A percentile compares a stretch with the other conserved stretches of the same genome.
phyloP scores from a whole-genome alignment of 2,797 vertebrate species.

The Hozukius guyotensis region DNA sequence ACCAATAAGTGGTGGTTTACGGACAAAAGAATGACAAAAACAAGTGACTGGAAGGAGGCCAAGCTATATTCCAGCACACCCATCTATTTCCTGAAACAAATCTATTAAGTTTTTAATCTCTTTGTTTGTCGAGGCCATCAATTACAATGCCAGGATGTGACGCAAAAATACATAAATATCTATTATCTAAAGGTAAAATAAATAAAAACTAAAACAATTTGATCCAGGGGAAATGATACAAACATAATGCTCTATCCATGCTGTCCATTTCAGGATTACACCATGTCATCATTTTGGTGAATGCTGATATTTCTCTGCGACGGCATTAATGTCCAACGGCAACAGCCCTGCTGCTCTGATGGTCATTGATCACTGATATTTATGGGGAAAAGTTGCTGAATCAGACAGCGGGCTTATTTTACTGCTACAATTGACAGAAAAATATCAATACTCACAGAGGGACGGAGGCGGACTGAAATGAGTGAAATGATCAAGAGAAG shows the following conservation, averaged over 20 bases:
- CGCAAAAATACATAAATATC: neutral
- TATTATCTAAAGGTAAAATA: neutral
- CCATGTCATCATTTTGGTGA: slow-evolving; percentile 35
- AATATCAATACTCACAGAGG: slow-evolving; percentile 61
- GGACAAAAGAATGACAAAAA: slow-evolving; percentile 33
- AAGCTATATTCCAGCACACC: slow-evolving; percentile 33
- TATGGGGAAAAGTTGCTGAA: slow-evolving; percentile 66
- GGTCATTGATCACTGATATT: slow-evolving; percentile 65
- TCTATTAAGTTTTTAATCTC: slow-evolving; percentile 41
- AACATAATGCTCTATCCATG: neutral
- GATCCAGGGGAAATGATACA: neutral
- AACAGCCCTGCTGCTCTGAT: slow-evolving; percentile 20
- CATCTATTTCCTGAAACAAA: slow-evolving; percentile 51
- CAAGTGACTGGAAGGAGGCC: slow-evolving; percentile 29
- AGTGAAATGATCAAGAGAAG: slow-evolving; percentile 61
- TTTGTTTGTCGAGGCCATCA: slow-evolving; percentile 21
- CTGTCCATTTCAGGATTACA: slow-evolving; percentile 39
- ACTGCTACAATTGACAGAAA: slow-evolving; percentile 52
- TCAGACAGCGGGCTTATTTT: slow-evolving; percentile 58
- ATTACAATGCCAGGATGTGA: neutral
- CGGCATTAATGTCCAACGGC: slow-evolving; percentile 29
- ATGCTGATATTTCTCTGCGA: slow-evolving; percentile 46
- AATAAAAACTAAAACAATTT: neutral
- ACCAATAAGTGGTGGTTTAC: slow-evolving; percentile 28
- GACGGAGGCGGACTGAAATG: slow-evolving; percentile 35